Conservation (phyloP, 2,113 vertebrate species). For the Leptocoma aspasia region DNA sequence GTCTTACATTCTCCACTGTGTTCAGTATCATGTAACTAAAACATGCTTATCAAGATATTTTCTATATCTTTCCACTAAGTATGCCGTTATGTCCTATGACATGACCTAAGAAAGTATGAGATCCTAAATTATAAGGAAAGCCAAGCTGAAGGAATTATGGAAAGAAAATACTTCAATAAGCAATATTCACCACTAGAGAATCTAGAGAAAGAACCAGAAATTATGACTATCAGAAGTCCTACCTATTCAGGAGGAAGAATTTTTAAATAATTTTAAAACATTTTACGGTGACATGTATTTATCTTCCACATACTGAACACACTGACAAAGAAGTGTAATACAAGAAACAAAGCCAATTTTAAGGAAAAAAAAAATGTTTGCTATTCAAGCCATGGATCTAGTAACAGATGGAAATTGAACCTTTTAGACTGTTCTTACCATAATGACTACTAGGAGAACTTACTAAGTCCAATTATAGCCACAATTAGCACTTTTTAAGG, state of each 20-base stretch:
- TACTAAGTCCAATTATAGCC: conserved; percentile 39
- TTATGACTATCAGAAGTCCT: not conserved
- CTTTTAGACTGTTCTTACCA: conserved; percentile 34
- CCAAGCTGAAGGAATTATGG: not conserved
- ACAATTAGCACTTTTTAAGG: conserved; percentile 50
- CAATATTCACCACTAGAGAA: not conserved
- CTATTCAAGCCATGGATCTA: conserved; percentile 17
- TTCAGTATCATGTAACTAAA: not conserved
- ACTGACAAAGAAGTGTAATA: conserved; percentile 5
- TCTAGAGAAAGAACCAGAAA: not conserved
- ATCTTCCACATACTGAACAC: not conserved
- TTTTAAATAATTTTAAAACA: not conserved
- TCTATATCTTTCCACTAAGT: not conserved
- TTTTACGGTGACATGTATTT: not conserved
- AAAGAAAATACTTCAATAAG: not conserved
- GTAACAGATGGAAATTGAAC: conserved; percentile 55
- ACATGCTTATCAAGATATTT: not conserved
- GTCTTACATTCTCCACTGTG: not conserved
- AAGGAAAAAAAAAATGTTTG: not conserved
- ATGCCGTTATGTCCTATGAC: not conserved
- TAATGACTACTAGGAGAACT: conserved; percentile 52
- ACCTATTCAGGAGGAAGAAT: not conserved
- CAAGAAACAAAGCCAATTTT: conserved; percentile 28
- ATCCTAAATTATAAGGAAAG: not conserved
- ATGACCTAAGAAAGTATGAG: not conserved